Evolutionary conservation across 2,888 invertebrate genomes (phyloP).

Genomic region (Cremastinae sp.): DNA sequence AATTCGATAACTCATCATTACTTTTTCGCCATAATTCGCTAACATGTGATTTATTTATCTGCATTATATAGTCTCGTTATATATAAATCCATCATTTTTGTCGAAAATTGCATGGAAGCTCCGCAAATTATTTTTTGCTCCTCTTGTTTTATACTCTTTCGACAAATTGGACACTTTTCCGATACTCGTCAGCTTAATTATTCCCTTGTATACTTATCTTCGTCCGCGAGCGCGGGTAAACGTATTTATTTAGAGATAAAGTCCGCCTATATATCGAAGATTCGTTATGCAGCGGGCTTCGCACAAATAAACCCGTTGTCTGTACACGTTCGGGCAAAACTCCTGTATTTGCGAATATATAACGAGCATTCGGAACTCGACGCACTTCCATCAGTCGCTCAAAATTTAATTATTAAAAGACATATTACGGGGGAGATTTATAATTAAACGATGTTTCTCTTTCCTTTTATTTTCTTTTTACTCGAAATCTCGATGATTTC

Average conservation of each 20-base stretch:
- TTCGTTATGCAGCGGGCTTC: constrained; percentile 6
- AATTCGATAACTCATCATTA: background rate
- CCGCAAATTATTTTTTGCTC: constrained; percentile 51
- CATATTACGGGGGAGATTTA: too few relatives aligned
- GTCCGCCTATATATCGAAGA: constrained; percentile 1
- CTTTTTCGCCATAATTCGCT: background rate
- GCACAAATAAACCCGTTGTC: constrained; percentile 25
- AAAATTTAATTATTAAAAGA: too few relatives aligned
- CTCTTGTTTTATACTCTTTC: constrained; percentile 45
- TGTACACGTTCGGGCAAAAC: constrained; percentile 6
- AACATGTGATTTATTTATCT: background rate
- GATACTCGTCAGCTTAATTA: constrained; percentile 57
- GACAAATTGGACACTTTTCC: constrained; percentile 55
- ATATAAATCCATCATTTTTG: background rate
- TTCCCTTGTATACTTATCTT: constrained; percentile 16
- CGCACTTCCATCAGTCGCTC: too few relatives aligned
- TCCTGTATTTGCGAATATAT: background rate
- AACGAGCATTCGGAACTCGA: too few relatives aligned
- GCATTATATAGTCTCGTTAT: background rate
- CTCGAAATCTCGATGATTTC: too few relatives aligned
- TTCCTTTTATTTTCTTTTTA: too few relatives aligned
- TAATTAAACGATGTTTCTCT: too few relatives aligned
- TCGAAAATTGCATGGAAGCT: constrained; percentile 32
- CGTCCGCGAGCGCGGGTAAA: background rate
- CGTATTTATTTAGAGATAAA: constrained; percentile 6